phyloP scores from a whole-genome alignment of 1,140 invertebrate genomes.

The Leptinotarsa texana region DNA sequence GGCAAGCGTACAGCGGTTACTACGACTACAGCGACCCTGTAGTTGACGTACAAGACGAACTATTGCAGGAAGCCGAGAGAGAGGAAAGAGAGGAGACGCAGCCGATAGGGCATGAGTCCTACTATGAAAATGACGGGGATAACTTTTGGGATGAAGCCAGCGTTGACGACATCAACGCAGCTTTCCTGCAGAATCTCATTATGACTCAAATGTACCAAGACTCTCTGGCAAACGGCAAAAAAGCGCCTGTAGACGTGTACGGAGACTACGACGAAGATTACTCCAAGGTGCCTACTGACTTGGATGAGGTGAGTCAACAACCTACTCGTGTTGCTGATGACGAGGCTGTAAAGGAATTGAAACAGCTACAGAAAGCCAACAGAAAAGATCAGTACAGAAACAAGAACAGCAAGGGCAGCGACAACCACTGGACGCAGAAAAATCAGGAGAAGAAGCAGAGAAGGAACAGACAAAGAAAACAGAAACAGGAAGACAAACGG shows the following conservation, averaged over 20 bases:
- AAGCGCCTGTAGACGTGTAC: constrained; percentile 41
- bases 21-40: constrained; percentile 56
- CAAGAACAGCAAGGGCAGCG: constrained; percentile 29
- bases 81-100: constrained; percentile 58
- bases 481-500: constrained; percentile 23
- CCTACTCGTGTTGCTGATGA: constrained; percentile 56
- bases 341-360: constrained; percentile 64
- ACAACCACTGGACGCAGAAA: constrained; percentile 43
- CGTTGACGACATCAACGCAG: constrained; percentile 63
- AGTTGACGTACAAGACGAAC: constrained; percentile 50
- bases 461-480: constrained; percentile 33
- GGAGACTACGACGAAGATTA: constrained; percentile 55
- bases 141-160: constrained; percentile 49
- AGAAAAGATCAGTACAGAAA: constrained; percentile 31
- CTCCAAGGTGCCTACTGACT: constrained; percentile 32
- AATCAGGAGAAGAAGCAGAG: constrained; percentile 14
- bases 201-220: constrained; percentile 66
- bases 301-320: constrained; percentile 30
- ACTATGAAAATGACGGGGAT: constrained; percentile 60
- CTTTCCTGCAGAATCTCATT: constrained; percentile 66
- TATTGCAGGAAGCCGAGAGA: constrained; percentile 58
- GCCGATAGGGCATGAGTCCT: constrained; percentile 66
- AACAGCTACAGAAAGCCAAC: constrained; percentile 57
- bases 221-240: constrained; percentile 57
- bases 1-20: constrained; percentile 47